Base-by-base conservation (phyloP, 2,113 vertebrate genomes). In the Lepus timidus region DNA sequence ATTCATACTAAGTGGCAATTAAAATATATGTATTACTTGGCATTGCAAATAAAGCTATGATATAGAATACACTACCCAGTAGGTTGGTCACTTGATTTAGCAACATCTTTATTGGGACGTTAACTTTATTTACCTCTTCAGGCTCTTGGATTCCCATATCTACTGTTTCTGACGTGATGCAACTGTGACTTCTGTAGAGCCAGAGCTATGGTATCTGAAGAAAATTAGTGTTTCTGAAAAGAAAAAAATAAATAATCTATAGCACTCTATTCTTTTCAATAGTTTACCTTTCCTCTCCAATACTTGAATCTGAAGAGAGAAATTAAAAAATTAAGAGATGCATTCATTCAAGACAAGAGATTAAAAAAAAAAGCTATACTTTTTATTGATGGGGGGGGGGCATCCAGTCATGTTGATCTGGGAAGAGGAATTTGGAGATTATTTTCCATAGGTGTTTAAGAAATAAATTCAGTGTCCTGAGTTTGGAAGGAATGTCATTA, bases 191-290 rank as follows among this genome's bases (percentile, higher is more conserved):
- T 91, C 68, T 58, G 76, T 61, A 68, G 20, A 75, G 9, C 17
- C 49, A 68, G 58, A 86, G 81, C 7, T 67, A 44, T 36, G 16
- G n/a, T 75, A 36, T 87, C 51, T 87, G 36, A 91, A 87, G 31
- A 91, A 1, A 86, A 75, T 75, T 67, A 10, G 23, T 67, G 19
- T 61, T 75, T 82, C 82, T 91, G 71, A 36, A 82, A 91, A 80
- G 33, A 91, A 75, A 44, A 44, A 51, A 79, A 36, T 52, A 22
- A 44, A 22, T 22, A 68, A 9, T 1, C 20, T 4, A 27, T 17
- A 33, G 17, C 4, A n/a, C 6, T 31, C 14, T 73, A 58, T 9
- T 65, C 25, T 44, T 86, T 58, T 87, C 44, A 22, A 11, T 44
- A 22, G 4, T 87, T 87, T 82, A 29, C 6, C 51, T 64, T 79